Conservation (phyloP, 2,113 vertebrate genomes). For the Calonectris borealis region DNA sequence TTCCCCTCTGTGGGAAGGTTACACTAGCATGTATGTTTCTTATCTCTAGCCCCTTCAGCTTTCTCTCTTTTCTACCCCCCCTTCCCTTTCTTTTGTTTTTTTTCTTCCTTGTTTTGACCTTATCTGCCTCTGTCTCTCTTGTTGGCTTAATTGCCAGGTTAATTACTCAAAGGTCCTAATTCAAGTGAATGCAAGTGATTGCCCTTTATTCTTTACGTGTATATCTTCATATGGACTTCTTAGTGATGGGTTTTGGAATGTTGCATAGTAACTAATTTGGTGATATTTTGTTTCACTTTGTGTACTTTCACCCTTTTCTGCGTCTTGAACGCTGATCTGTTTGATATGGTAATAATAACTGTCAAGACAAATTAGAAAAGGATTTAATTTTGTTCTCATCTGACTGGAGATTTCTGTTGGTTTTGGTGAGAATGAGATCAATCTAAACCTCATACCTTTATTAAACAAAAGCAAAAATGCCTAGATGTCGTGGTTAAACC, state of each 20-base stretch:
- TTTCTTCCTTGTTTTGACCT: not conserved
- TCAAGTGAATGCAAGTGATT: rapidly evolving
- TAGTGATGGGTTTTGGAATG: not conserved
- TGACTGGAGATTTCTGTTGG: not conserved
- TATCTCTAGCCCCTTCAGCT: not conserved
- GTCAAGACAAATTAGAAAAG: not conserved
- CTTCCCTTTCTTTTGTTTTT: rapidly evolving
- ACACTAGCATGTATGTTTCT: rapidly evolving
- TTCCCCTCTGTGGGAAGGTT: not conserved
- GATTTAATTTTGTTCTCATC: not conserved
- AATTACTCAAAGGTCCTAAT: not conserved
- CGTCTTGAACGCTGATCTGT: not conserved
- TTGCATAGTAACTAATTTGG: not conserved
- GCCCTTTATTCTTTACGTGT: not conserved
- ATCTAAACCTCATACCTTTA: not conserved
- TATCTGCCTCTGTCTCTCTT: not conserved
- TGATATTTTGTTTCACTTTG: not conserved
- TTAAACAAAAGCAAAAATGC: not conserved
- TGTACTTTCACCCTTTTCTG: not conserved
- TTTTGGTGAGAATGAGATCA: not conserved
- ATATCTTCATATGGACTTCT: not conserved
- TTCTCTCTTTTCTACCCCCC: not conserved
- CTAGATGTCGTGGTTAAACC: too few relatives aligned
- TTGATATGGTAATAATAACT: not conserved
- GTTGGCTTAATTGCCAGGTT: not conserved